Evolutionary conservation across 92 coral and sea anemone genomes (phyloP).

Genomic region (Bergia puertoricense): DNA sequence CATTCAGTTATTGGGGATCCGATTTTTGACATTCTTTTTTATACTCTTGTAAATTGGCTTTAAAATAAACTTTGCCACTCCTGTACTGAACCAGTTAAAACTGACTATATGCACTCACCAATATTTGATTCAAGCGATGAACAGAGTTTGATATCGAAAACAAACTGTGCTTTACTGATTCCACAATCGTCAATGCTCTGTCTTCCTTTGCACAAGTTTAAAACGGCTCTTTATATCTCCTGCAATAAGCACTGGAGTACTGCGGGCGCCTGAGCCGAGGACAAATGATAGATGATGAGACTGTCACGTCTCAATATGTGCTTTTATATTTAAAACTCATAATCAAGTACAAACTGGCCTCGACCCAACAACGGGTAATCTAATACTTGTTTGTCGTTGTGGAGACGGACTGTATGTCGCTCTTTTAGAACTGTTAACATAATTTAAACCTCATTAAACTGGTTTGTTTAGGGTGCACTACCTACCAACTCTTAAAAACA

Average conservation of each 20-base stretch:
- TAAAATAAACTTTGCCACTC: not conserved
- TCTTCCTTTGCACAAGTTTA: not conserved
- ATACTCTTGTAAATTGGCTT: not conserved
- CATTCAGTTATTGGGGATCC: not conserved
- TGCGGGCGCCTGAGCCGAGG: not conserved
- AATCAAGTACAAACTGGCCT: slow-evolving; percentile 13
- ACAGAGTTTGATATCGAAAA: not conserved
- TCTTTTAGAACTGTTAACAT: not conserved
- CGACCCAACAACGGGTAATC: not conserved
- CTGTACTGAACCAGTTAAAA: not conserved
- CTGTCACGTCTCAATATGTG: not conserved
- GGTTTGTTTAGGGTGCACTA: not conserved
- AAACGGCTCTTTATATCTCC: not conserved
- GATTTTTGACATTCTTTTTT: not conserved
- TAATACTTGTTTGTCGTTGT: not conserved
- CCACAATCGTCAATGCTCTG: not conserved
- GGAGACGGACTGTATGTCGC: not conserved
- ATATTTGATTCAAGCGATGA: not conserved
- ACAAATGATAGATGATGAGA: not conserved
- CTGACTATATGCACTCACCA: not conserved
- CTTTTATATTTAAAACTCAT: slow-evolving; percentile 10
- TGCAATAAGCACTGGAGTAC: not conserved
- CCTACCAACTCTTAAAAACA: no score
- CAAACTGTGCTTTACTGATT: not conserved
- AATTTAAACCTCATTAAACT: not conserved